Evolutionary conservation across 2,888 invertebrate genomes (phyloP).

Genomic region (Scaptomyza caliginosa): DNA sequence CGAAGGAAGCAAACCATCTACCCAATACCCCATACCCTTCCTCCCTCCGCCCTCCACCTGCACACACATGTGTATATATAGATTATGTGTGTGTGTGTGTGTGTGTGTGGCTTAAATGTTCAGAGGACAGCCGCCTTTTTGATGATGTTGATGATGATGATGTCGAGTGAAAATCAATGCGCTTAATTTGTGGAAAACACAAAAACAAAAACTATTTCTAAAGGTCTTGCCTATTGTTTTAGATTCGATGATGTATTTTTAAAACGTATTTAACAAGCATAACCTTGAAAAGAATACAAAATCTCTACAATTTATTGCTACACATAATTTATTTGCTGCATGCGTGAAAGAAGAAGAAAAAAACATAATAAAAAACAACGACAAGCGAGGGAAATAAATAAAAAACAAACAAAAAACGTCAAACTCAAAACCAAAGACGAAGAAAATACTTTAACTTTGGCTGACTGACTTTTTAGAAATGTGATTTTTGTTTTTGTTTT

Average conservation of each 20-base stretch:
- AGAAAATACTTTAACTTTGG: slow-evolving; percentile 57
- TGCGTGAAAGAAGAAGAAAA: not conserved
- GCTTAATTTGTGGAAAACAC: slow-evolving; percentile 54
- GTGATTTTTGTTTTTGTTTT: slow-evolving; percentile 14
- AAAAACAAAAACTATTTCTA: slow-evolving; percentile 7
- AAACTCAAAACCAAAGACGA: slow-evolving; percentile 16
- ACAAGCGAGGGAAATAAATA: slow-evolving; percentile 3
- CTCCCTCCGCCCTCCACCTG: no score
- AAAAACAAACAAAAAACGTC: slow-evolving; percentile 11
- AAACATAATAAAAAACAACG: slow-evolving; percentile 3
- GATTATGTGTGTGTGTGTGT: not conserved
- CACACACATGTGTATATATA: slow-evolving; percentile 13
- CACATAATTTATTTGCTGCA: not conserved
- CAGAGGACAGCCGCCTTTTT: slow-evolving; percentile 40
- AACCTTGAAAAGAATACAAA: no score
- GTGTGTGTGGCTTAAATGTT: slow-evolving; percentile 35
- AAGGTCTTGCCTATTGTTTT: no score
- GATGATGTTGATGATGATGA: slow-evolving; percentile 57
- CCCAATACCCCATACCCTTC: not conserved
- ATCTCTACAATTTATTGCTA: no score
- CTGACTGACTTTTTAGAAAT: slow-evolving; percentile 71
- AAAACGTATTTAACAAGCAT: no score
- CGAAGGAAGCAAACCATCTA: slow-evolving; percentile 62
- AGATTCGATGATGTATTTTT: no score
- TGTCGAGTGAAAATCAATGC: slow-evolving; percentile 75